phyloP scores from a whole-genome alignment of 2,113 vertebrate species.

The Apistogramma diplotaenia region DNA sequence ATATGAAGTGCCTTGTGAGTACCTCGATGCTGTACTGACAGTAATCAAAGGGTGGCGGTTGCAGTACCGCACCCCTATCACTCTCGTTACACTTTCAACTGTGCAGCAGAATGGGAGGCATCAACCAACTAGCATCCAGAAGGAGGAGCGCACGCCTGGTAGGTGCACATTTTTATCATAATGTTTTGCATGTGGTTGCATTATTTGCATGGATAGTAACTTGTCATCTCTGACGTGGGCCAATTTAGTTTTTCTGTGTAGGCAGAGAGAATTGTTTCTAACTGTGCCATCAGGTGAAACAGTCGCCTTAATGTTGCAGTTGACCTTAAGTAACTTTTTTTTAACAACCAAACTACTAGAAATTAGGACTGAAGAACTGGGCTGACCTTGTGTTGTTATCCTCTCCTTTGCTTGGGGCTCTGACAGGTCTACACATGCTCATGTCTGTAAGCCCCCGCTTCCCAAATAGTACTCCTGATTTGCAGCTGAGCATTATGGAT shows the following conservation, averaged over 20 bases:
- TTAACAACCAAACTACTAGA: slow-evolving; percentile 12
- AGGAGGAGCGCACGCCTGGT: not conserved
- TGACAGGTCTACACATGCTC: slow-evolving; percentile 15
- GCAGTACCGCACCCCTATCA: not conserved
- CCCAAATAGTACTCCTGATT: slow-evolving; percentile 2
- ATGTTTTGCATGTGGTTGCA: too few species aligned
- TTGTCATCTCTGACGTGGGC: not conserved
- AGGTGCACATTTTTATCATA: not conserved
- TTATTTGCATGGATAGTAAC: not conserved
- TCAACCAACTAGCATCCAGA: not conserved
- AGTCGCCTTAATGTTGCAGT: too few species aligned
- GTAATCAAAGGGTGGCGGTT: too few species aligned
- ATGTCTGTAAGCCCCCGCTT: not conserved
- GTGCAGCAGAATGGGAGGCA: not conserved
- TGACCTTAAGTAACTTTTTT: not conserved
- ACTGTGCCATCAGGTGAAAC: not conserved
- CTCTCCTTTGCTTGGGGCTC: not conserved
- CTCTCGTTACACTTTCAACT: not conserved
- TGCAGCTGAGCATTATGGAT: not conserved
- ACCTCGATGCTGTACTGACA: not conserved
- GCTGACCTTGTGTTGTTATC: slow-evolving; percentile 52
- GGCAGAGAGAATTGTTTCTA: not conserved
- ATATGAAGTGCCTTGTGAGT: not conserved
- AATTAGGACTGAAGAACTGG: slow-evolving; percentile 26
- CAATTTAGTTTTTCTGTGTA: not conserved